Evolutionary conservation across 2,797 vertebrate species (phyloP).

Genomic region (Pseudochirops cupreus): DNA sequence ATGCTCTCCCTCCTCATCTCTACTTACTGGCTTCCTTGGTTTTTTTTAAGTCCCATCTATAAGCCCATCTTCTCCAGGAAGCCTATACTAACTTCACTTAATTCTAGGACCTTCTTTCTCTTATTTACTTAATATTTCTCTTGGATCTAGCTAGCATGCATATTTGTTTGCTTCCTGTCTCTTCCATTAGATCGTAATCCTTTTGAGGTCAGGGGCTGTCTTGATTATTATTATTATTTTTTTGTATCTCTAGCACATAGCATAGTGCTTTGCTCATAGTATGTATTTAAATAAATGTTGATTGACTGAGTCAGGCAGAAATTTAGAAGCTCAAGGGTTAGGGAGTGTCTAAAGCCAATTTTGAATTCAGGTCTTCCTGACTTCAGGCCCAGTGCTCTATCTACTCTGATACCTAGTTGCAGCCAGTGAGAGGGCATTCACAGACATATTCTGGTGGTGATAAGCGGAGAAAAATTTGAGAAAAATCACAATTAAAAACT

Average conservation of each 20-base stretch:
- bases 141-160: background rate
- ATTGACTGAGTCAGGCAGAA: background rate
- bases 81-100: background rate
- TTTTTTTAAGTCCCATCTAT: background rate
- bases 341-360: background rate
- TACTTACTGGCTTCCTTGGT: background rate
- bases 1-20: background rate
- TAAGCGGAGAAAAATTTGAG: background rate
- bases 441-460: background rate
- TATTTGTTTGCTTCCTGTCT: background rate
- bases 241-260: background rate
- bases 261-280: background rate
- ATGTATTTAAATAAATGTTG: background rate
- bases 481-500: accelerated
- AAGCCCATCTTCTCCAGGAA: background rate
- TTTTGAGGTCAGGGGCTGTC: background rate
- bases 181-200: background rate
- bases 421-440: background rate
- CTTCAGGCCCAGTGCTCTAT: background rate
- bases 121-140: background rate
- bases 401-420: background rate
- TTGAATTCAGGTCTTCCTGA: background rate
- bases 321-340: background rate
- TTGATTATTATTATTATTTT: background rate
- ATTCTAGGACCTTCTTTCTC: background rate